Base-by-base conservation (phyloP, 2,888 invertebrate genomes). In the Falcaria lacertinaria region DNA sequence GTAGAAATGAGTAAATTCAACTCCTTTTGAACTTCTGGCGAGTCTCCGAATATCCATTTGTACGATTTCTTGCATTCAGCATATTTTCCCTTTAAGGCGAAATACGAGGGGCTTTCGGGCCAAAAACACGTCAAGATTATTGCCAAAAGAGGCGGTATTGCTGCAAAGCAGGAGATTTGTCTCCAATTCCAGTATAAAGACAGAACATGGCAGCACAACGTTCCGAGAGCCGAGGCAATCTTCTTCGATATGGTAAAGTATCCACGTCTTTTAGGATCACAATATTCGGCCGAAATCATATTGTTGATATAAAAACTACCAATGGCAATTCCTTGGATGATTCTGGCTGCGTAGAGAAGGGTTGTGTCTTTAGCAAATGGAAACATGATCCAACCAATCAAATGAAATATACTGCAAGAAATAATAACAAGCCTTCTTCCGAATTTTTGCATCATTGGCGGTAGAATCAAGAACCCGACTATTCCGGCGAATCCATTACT, bases 41-140 rank as follows among this genome's bases (percentile, higher is more conserved):
- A 49, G 15, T 53, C 43, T 16, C 73, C 77, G 19, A 66, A 40
- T 0, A 76, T 44, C 64, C 68, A 78, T 3, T 41, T 40, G 39
- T 64, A 70, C 0, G 73, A 55, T 35, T 55, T 49, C 15, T 61
- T 49, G 40, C 71, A 74, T 11, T 74, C 72, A 2, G 52, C 51
- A 45, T 60, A 72, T 17, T 55, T 57, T 2, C 73, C 74, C 44
- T 60, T 71, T 45, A 69, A 47, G 0, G 73, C 78, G 8, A 69
- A 53, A 42, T 50, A 67, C 0, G 67, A 58, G 1, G 76, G 78
- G 28, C 75, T 78, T 42, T 78, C 78, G 0, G 65, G 64, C 68
- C 74, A 77, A n/a, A 64, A 57, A 0, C 56, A 42, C 0, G 69
- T 62, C 13, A 69, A 5, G 0, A 69, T 13, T 1, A 64, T 39